Base-by-base conservation (phyloP, 2,888 invertebrate genomes). In the Conomelus anceps region DNA sequence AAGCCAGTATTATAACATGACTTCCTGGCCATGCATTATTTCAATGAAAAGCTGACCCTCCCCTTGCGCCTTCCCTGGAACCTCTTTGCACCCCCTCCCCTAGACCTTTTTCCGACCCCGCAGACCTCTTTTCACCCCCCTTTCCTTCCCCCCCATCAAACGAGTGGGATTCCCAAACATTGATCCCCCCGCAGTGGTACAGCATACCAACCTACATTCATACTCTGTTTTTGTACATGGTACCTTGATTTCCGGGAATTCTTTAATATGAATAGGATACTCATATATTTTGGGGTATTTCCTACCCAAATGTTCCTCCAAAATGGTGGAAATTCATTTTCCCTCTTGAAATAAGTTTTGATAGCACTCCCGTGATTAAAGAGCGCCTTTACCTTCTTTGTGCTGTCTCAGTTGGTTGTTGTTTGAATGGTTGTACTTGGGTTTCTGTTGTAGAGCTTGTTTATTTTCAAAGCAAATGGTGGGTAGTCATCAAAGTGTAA, bases 21-120 rank as follows among this genome's bases (percentile, higher is more conserved):
- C 86, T 86, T 86, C 86, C 86, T 86, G 86, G 29, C 22, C 24
- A 86, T 86, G 24, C 86, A 86, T 86, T 86, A 86, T 86, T 86
- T 22, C 26, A 86, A 86, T 86, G 86, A 86, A 86, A 86, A 86
- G 24, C 86, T 22, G 24, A 22, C 13, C 86, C 24, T n/a, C 13
- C 86, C 24, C n/a, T 22, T 26, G 6, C 24, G 6, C 11, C 23
- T n/a, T 17, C 11, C 86, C 86, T n/a, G 41, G 20, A 17, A 23
- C 23, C 86, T 24, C 22, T 24, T 23, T 22, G 29, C 1, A 22
- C 23, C 22, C 24, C 23, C 86, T n/a, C 26, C 86, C 86, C 24
- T 9, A 84, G 22, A 20, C 84, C n/a, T 22, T 22, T 84, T 84
- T n/a, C n/a, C n/a, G n/a, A n/a, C 84, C 84, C 11, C 41, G 7